Evolutionary conservation across 92 coral and sea anemone genomes (phyloP).

Genomic region (Parazoanthus darwini): DNA sequence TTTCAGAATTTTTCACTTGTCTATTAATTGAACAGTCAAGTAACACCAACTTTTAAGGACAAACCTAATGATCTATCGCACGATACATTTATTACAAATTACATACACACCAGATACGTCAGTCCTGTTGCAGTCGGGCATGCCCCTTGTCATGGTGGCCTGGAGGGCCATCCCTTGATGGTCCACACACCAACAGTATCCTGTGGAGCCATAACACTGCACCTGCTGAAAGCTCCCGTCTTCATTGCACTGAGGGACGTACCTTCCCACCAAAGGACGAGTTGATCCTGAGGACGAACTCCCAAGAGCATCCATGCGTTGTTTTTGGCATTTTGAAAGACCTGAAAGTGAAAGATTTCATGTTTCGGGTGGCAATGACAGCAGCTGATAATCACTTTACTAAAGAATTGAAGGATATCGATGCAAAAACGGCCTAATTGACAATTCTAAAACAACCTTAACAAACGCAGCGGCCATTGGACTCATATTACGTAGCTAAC

Average conservation of each 20-base stretch:
- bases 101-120: constrained; percentile 51
- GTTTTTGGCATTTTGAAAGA: constrained; percentile 75
- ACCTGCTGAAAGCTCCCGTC: constrained; percentile 84
- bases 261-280: constrained; percentile 66
- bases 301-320: constrained; percentile 75
- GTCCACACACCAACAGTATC: constrained; percentile 98
- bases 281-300: constrained; percentile 44
- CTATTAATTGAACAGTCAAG: too few species aligned
- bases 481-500: too few species aligned
- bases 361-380: too few species aligned
- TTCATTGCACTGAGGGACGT: constrained; percentile 81
- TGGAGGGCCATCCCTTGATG: constrained; percentile 69
- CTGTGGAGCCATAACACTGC: constrained; percentile 96
- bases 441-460: background rate
- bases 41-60: too few species aligned
- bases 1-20: too few species aligned
- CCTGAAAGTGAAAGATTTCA: constrained; percentile 43
- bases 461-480: too few species aligned
- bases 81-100: background rate
- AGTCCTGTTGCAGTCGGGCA: constrained; percentile 80
- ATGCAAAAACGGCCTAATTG: too few species aligned
- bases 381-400: too few species aligned
- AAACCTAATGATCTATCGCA: too few species aligned
- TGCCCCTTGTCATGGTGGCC: constrained; percentile 85
- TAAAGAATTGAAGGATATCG: too few species aligned